Evolutionary conservation across 2,113 vertebrate species (phyloP).

Genomic region (Neoarius graeffei): DNA sequence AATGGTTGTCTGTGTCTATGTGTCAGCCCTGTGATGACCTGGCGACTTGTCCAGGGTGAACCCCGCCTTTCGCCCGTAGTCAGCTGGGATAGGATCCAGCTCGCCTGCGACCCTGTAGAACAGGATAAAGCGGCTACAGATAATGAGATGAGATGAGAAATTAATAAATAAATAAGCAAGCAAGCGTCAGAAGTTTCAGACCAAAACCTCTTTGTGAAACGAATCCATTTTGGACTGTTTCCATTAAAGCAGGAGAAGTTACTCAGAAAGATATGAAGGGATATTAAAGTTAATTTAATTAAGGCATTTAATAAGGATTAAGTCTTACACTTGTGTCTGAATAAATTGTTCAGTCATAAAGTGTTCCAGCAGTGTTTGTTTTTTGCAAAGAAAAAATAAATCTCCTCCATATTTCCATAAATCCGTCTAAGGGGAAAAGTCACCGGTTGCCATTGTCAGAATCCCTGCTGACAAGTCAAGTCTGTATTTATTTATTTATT

Average conservation of each 20-base stretch:
- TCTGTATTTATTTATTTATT: constrained; percentile 57
- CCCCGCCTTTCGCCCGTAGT: too few species aligned
- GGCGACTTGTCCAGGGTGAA: too few species aligned
- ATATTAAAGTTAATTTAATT: constrained; percentile 4
- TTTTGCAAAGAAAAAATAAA: constrained; percentile 9
- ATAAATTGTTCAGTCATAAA: constrained; percentile 23
- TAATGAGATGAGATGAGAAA: too few species aligned
- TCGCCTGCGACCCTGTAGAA: too few species aligned
- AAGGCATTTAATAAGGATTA: not conserved
- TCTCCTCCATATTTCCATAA: constrained; percentile 43
- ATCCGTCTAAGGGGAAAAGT: constrained; percentile 37
- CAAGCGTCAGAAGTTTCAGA: not conserved
- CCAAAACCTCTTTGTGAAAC: not conserved
- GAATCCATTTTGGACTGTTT: too few species aligned
- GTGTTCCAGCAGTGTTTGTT: constrained; percentile 13
- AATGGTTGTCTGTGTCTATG: too few species aligned
- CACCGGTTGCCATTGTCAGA: constrained; percentile 64
- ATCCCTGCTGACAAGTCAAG: constrained; percentile 66
- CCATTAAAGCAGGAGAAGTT: not conserved
- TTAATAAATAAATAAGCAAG: too few species aligned
- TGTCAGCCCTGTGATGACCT: too few species aligned
- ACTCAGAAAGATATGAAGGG: not conserved
- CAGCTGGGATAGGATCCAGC: too few species aligned
- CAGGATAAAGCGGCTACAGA: too few species aligned
- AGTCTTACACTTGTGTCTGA: not conserved